Conservation (phyloP, 1,140 invertebrate species). For the Drosophila arawakana region DNA sequence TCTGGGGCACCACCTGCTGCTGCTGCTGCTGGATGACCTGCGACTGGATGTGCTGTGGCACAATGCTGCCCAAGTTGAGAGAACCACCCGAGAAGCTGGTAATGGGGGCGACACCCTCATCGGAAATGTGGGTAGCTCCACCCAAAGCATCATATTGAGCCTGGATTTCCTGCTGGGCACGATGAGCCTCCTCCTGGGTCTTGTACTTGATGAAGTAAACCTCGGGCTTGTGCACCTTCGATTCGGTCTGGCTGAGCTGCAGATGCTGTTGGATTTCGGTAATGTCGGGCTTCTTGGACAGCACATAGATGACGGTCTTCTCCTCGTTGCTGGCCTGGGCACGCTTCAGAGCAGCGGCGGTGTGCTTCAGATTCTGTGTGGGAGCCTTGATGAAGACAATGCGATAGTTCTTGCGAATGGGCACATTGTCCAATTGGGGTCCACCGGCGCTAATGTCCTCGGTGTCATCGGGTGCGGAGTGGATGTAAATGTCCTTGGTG, state of each 20-base stretch:
- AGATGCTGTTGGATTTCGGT: conserved; percentile 77
- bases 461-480: conserved; percentile 79
- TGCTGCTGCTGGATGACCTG: conserved; percentile 42
- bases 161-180: conserved; percentile 82
- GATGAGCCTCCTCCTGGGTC: conserved; percentile 86
- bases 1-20: too few relatives aligned
- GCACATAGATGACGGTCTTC: conserved; percentile 94
- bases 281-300: conserved; percentile 88
- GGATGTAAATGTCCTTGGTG: conserved; percentile 82
- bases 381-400: conserved; percentile 95
- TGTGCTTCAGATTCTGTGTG: conserved; percentile 87
- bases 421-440: conserved; percentile 65
- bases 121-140: conserved; percentile 78
- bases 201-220: conserved; percentile 91
- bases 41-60: conserved; percentile 41
- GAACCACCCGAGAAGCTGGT: conserved; percentile 70
- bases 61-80: conserved; percentile 62
- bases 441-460: conserved; percentile 64
- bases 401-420: conserved; percentile 92
- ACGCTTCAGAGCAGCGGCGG: conserved; percentile 86
- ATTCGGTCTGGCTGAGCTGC: conserved; percentile 66
- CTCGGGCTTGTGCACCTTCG: conserved; percentile 87
- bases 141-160: conserved; percentile 81
- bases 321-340: conserved; percentile 89
- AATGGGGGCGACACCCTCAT: conserved; percentile 78